Evolutionary conservation across 2,113 vertebrate genomes (phyloP).

Genomic region (Pachyramphus minor): DNA sequence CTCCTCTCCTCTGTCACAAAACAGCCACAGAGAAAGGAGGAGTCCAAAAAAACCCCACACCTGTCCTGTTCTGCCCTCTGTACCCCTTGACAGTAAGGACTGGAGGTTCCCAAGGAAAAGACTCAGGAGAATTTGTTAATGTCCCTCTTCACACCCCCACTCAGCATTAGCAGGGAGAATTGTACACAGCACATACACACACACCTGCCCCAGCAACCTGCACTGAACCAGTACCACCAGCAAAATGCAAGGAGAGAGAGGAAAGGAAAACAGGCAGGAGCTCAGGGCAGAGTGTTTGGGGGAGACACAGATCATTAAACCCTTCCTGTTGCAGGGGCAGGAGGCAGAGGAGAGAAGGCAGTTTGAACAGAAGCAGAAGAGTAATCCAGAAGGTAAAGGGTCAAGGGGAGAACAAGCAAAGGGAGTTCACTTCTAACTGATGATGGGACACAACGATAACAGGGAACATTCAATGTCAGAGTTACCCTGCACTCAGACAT

Average conservation of each 20-base stretch:
- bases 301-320: not conserved
- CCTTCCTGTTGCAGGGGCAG: not conserved
- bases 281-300: not conserved
- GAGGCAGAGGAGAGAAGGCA: not conserved
- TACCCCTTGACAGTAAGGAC: not conserved
- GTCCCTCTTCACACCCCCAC: not conserved
- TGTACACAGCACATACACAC: not conserved
- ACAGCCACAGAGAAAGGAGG: not conserved
- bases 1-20: not conserved
- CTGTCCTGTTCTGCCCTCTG: not conserved
- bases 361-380: not conserved
- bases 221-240: not conserved
- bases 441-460: not conserved
- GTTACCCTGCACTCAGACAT: slow-evolving; percentile 2
- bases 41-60: not conserved
- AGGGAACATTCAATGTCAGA: not conserved
- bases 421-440: not conserved
- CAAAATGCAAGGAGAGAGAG: not conserved
- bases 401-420: not conserved
- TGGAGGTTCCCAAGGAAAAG: not conserved
- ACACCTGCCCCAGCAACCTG: not conserved
- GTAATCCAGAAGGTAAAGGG: not conserved
- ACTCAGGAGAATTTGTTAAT: not conserved
- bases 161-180: not conserved
- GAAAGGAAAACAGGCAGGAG: not conserved